Evolutionary conservation across 2,113 vertebrate species (phyloP), one percentile per base, ranked within the genome.

Genomic region (Carassius auratus): DNA sequence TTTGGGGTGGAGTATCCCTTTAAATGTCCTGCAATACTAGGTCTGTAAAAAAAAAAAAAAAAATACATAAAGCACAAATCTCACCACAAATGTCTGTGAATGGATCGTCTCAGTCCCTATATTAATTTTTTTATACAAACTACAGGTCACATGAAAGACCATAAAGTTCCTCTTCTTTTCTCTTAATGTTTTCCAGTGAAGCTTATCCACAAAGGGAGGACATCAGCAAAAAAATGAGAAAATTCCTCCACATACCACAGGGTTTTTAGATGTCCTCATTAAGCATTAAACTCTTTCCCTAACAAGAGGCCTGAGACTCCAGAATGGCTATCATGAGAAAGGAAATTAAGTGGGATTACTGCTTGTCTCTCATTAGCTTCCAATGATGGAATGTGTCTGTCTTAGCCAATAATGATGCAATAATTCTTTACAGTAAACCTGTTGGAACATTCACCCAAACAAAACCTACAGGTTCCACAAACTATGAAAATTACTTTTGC

Each of bases 261-360:
- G 69, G 2, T 21, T 30, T 50, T 66, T 59, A 87, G 82, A 87
- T 81, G 48, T 76, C n/a, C 48, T 52, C 21, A 85, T 73, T 42
- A 50, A n/a, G 50, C 33, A 75, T 59, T 61, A 30, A 5, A 75
- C 64, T 33, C 42, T 10, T 85, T 26, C 9, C 12, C 62, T 84
- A 52, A 77, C 52, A 64, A 85, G 84, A 50, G 71, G 13, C 48
- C n/a, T 45, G 50, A 86, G 87, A 88, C 79, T 61, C 5, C 59
- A 9, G 64, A 85, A 85, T 79, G 64, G 64, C 62, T 19, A 42
- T 36, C 42, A 61, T 79, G 80, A 88, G 84, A 88, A 78, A 79
- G 64, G 30, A n/a, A 83, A 82, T 78, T 50, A 83, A 83, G 57
- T 52, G 12, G 84, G 45, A 86, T 88, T 83, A 83, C 4, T 8